phyloP scores from a whole-genome alignment of 2,888 invertebrate species.

The Mimas tiliae region DNA sequence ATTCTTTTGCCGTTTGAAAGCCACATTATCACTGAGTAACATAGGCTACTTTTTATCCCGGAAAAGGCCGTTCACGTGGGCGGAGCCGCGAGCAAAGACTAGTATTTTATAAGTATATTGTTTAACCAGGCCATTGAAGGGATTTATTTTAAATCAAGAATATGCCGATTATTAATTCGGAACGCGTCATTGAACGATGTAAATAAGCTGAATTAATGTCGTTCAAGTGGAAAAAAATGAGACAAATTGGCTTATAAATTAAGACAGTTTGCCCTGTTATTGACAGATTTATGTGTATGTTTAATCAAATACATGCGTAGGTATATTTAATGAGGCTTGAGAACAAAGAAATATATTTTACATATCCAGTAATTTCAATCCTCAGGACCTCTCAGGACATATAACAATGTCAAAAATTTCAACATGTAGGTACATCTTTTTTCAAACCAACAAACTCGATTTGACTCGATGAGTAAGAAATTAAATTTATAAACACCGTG shows the following conservation, averaged over 20 bases:
- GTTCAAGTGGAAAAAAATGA: constrained; percentile 1
- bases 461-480: background rate
- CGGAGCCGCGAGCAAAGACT: too few species aligned
- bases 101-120: background rate
- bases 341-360: background rate
- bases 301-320: background rate
- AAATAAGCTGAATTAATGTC: constrained; percentile 13
- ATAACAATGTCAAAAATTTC: background rate
- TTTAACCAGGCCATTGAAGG: background rate
- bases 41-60: too few species aligned
- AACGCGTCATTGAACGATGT: constrained; percentile 1
- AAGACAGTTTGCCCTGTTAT: constrained; percentile 1
- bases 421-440: background rate
- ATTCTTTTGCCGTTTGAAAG: too few species aligned
- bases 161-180: background rate
- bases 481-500: constrained; percentile 34
- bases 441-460: background rate
- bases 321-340: constrained; percentile 5
- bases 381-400: too few species aligned
- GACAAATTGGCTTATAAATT: background rate
- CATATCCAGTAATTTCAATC: background rate
- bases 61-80: too few species aligned
- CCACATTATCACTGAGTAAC: too few species aligned
- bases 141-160: background rate
- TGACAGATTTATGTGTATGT: constrained; percentile 7